Evolutionary conservation across 2,888 invertebrate species (phyloP).

Genomic region (Cantharis lateralis): DNA sequence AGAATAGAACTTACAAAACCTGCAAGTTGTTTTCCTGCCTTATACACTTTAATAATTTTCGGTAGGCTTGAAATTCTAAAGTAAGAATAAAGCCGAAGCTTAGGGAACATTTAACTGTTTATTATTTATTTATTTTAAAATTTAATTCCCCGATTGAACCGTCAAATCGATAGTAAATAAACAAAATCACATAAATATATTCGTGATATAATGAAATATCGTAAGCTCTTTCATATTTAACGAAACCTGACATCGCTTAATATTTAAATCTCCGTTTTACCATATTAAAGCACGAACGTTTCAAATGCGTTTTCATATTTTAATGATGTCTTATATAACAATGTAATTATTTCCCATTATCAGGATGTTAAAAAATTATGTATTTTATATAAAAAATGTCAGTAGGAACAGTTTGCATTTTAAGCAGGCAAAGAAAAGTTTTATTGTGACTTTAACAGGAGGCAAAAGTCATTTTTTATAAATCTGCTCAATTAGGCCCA

Average conservation of each 20-base stretch:
- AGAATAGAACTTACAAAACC: background rate
- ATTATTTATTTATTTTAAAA: background rate
- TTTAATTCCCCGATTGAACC: background rate
- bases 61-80: background rate
- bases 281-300: constrained; percentile 11
- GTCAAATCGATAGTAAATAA: background rate
- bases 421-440: background rate
- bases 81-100: background rate
- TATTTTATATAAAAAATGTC: background rate
- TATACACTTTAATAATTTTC: background rate
- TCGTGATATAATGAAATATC: constrained; percentile 1
- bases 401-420: background rate
- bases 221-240: background rate
- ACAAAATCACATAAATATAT: background rate
- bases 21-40: background rate
- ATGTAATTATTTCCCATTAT: background rate
- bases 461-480: background rate
- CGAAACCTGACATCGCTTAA: background rate
- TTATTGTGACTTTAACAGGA: background rate
- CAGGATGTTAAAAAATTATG: background rate
- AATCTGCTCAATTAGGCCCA: background rate
- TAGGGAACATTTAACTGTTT: background rate
- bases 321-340: constrained; percentile 1
- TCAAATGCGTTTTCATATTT: background rate
- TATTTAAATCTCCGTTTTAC: constrained; percentile 6